Percentiles rank a stretch among this genome's conserved stretches.
These are phyloP conservation scores for Corythaixoides concolor DNA, from an alignment of 2,113 vertebrate genomes.

Conservation along the genomic window DNA sequence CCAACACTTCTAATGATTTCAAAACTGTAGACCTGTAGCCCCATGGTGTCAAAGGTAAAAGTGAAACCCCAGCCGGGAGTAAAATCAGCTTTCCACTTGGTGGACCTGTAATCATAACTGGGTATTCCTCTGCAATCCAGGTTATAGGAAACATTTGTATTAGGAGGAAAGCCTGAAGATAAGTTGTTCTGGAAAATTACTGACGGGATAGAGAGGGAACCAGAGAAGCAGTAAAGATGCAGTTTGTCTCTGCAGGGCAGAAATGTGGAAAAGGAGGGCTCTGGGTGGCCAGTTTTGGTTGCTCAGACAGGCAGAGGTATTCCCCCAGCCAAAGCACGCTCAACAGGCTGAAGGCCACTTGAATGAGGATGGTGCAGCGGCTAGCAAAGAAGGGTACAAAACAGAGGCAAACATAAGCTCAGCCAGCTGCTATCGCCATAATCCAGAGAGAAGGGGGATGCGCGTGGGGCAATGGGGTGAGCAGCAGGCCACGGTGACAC, in stretches of 20 bases:
- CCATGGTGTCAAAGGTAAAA: background rate
- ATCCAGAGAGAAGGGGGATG: background rate
- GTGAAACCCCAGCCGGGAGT: background rate
- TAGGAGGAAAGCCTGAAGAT: background rate
- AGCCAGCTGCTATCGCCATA: background rate
- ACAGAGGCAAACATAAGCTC: background rate
- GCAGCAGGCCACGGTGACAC: background rate
- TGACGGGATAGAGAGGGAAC: background rate
- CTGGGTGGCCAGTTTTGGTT: background rate
- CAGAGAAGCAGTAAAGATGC: background rate
- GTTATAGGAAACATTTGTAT: background rate
- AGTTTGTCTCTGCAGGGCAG: background rate
- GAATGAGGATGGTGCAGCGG: background rate
- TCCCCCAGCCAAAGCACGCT: background rate
- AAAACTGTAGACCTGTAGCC: background rate
- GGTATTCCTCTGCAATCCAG: background rate
- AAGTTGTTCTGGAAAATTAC: background rate
- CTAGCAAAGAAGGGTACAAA: background rate
- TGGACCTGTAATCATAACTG: background rate
- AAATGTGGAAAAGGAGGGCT: background rate
- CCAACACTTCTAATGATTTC: background rate
- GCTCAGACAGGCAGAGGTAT: background rate
- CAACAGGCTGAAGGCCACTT: background rate
- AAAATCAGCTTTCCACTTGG: background rate
- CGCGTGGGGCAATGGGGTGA: accelerated